Base-by-base conservation (phyloP, 2,888 invertebrate species). In the Tetragnatha montana region DNA sequence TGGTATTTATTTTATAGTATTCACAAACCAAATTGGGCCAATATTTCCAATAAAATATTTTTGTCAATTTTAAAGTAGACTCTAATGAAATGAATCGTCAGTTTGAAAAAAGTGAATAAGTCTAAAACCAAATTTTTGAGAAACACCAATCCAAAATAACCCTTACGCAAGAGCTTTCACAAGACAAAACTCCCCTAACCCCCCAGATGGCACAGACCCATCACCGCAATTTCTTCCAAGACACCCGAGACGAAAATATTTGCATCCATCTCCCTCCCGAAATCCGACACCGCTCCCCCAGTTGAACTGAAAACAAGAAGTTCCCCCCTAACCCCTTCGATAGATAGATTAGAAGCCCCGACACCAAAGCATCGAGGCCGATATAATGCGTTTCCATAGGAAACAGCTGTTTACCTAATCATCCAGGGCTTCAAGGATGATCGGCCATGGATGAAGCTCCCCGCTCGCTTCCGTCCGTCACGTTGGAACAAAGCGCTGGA, bases 391-490 rank as follows among this genome's bases (percentile, higher is more conserved):
- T 76, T 76, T 85, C 78, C 78, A 85, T 78, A 75, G 78, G 85
- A 85, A 85, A 51, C 85, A 85, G 85, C 71, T 85, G 85, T 85
- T 85, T 85, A 78, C 69, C 85, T 85, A 76, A 85, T 85, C 85
- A 51, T 69, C 71, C 49, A 50, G 71, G 22, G 85, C 70, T 85
- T 85, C 78, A 79, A 71, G 85, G 85, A 70, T 85, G 85, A 85
- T 85, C 78, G 79, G 78, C 71, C 78, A 78, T 71, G 78, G 19
- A 70, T 78, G 70, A 78, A 78, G 79, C 68, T 60, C 49, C 21
- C 22, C 70, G 22, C n/a, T 85, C 22, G 50, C 50, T 69, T 79
- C 85, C 85, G 71, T 79, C 85, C 85, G 71, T 69, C 85, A 69
- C n/a, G 10, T 78, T 19, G 10, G 76, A 78, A 82, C 82, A 82